Evolutionary conservation across 2,888 invertebrate species (phyloP).

Genomic region (Ceramica pisi): DNA sequence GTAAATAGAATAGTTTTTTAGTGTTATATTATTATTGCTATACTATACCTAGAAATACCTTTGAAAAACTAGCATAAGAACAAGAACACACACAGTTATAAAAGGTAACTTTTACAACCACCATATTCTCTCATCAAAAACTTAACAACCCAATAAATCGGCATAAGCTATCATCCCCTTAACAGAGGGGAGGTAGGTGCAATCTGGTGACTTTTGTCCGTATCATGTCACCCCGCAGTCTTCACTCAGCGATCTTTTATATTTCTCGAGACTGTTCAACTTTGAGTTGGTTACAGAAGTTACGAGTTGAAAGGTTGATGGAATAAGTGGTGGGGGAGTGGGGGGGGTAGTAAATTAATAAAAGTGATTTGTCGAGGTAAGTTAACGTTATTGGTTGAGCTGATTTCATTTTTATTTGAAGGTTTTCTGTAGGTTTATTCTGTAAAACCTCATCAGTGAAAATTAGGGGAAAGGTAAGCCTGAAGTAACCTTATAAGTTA

Average conservation of each 20-base stretch:
- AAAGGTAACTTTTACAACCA: slow-evolving; percentile 9
- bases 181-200: slow-evolving; percentile 81
- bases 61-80: neutral
- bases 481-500: too few species aligned
- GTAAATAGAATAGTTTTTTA: too few species aligned
- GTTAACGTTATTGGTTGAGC: neutral
- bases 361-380: neutral
- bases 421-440: too few species aligned
- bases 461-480: too few species aligned
- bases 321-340: neutral
- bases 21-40: too few species aligned
- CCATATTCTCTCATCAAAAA: slow-evolving; percentile 25
- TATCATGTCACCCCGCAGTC: slow-evolving; percentile 82
- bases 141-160: slow-evolving; percentile 45
- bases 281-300: slow-evolving; percentile 48
- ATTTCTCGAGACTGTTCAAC: slow-evolving; percentile 65
- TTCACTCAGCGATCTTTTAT: slow-evolving; percentile 77
- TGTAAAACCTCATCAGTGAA: too few species aligned
- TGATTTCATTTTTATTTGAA: too few species aligned
- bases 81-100: neutral
- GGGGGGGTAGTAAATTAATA: slow-evolving; percentile 17
- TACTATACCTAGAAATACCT: neutral
- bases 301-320: slow-evolving; percentile 15
- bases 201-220: slow-evolving; percentile 87
- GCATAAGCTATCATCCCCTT: slow-evolving; percentile 71